Percentiles rank a stretch among this genome's conserved stretches.
Conservation (phyloP, 2,113 vertebrate genomes). For the Crotalus tigris region DNA sequence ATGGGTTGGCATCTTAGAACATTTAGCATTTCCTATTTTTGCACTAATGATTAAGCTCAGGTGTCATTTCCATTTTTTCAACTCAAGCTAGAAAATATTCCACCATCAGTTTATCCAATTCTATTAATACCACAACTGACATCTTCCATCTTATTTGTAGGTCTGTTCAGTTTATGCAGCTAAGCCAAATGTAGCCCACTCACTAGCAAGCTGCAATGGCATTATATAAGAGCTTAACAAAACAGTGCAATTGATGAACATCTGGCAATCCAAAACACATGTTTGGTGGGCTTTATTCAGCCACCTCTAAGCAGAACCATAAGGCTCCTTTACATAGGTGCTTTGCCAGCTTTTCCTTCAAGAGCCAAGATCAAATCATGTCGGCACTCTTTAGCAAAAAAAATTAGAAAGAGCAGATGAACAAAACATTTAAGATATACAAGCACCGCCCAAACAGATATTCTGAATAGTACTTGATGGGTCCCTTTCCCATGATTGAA, state of each 20-base stretch:
- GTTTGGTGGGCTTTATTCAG: not conserved
- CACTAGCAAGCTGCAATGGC: not conserved
- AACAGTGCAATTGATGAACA: not conserved
- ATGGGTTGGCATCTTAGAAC: conserved; percentile 58
- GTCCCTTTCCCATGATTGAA: not conserved
- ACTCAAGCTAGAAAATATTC: conserved; percentile 31
- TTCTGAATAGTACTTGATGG: not conserved
- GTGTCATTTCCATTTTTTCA: conserved; percentile 55
- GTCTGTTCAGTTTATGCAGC: not conserved
- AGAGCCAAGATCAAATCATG: not conserved
- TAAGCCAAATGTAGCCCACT: not conserved
- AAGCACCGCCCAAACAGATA: not conserved
- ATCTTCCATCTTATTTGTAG: not conserved
- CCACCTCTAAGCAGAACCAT: not conserved
- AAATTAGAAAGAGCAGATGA: not conserved
- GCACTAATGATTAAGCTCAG: conserved; percentile 31
- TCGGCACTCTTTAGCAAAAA: not conserved
- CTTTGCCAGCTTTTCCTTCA: not conserved
- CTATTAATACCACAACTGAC: conserved; percentile 35
- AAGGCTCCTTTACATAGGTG: not conserved
- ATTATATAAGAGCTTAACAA: not conserved
- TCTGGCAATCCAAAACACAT: not conserved
- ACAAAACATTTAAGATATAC: not conserved
- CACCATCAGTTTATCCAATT: conserved; percentile 24
- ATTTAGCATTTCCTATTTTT: conserved; percentile 61